Evolutionary conservation across 1,140 invertebrate genomes (phyloP), one percentile per base, ranked within the genome.

Genomic region (Thaumetopoea pityocampa): DNA sequence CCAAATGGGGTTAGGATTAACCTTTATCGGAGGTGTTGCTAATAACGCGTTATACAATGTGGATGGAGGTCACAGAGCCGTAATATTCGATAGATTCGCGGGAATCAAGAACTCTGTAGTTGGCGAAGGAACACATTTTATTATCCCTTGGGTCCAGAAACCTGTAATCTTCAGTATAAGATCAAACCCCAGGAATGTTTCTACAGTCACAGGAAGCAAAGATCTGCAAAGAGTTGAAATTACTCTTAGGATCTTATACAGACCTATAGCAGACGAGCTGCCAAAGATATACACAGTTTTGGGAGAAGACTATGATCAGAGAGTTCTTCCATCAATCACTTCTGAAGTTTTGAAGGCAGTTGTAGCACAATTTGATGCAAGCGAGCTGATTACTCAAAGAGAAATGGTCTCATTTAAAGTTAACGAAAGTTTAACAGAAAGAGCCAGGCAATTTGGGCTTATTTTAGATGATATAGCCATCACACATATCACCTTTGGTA

Each of bases 321-420:
- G 37, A 23, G 28, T 41, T 0, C 14, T 41, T 3, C 37, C 37
- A 1, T 41, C 37, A 2, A 41, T 41, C 1, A 41, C 37, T 1
- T 27, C 26, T 2, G 37, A 41, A 41, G 37, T 41, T 5, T 8
- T 41, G 8, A 41, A 41, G 8, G 11, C 37, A 1, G 19, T 41
- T 3, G 37, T 41, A 1, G 37, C 37, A 1, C 37, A 41, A 18
- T 41, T 41, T 2, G 15, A 41, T 41, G 37, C 37, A 0, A 41
- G 37, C 5, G 37, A 41, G n/a, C 5, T 41, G 3, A 41, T 41
- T 9, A 41, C 27, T 2, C 28, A 30, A 12, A 5, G 37, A 41
- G 37, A 41, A 32, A 32, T 41, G 28, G 37, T 41, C 0, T 41
- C 37, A 3, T 32, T 32, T 11, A 41, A 41, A 9, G 37, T 41